phyloP scores from a whole-genome alignment of 2,797 vertebrate genomes.

The Enteromius unitaeniatus region DNA sequence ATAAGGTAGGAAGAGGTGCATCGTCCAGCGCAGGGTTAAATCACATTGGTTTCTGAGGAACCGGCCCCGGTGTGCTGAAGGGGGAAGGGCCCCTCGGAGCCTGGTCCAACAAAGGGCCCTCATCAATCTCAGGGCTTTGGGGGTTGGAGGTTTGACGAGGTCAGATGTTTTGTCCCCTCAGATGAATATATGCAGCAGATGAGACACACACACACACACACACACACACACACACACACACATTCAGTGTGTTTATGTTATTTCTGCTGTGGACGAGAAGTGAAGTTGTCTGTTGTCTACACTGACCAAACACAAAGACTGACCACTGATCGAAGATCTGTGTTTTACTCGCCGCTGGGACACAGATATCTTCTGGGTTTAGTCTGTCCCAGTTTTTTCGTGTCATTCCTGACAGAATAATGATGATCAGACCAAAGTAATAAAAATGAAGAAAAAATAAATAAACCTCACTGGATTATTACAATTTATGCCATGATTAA shows the following conservation, averaged over 20 bases:
- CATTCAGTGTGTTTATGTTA: background rate
- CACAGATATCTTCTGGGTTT: too few species aligned
- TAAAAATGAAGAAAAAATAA: too few species aligned
- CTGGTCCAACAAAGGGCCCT: constrained; percentile 64
- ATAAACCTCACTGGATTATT: too few species aligned
- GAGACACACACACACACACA: too few species aligned
- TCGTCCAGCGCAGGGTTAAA: background rate
- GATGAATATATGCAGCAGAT: constrained; percentile 51
- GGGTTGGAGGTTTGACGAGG: constrained; percentile 52
- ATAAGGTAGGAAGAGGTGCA: background rate
- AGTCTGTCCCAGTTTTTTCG: too few species aligned
- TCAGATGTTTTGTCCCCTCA: constrained; percentile 58
- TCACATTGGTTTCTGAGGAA: constrained; percentile 16
- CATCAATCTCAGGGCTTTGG: constrained; percentile 75
- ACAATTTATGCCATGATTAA: too few species aligned
- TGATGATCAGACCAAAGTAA: too few species aligned
- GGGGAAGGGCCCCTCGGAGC: constrained; percentile 52
- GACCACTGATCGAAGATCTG: background rate
- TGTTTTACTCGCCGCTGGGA: too few species aligned
- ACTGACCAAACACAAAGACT: background rate
- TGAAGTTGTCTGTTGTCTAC: background rate
- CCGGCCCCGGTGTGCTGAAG: constrained; percentile 18
- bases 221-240: too few species aligned
- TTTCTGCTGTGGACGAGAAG: background rate
- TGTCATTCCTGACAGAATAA: too few species aligned